phyloP scores from a whole-genome alignment of 1,140 invertebrate species.

The Dreissena rostriformis region DNA sequence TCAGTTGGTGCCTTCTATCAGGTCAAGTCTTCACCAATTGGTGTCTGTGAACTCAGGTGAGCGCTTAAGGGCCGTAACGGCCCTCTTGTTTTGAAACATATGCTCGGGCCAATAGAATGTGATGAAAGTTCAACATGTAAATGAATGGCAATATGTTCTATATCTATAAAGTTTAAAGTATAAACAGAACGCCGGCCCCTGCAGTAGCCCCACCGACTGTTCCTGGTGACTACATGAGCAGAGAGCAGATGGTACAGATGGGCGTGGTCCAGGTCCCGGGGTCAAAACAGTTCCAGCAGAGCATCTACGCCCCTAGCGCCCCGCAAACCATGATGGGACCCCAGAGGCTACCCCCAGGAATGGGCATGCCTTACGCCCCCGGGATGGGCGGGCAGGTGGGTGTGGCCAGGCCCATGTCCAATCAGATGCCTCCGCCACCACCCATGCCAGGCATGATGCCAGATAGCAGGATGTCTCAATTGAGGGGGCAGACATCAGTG shows the following conservation, averaged over 20 bases:
- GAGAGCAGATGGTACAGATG: constrained; percentile 22
- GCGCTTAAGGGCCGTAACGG: too few relatives aligned
- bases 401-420: constrained; percentile 87
- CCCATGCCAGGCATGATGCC: constrained; percentile 54
- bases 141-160: neutral
- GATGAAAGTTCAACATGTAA: too few relatives aligned
- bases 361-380: constrained; percentile 30
- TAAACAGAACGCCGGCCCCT: constrained; percentile 89
- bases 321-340: constrained; percentile 58
- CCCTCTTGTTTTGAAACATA: too few relatives aligned
- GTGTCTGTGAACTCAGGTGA: too few relatives aligned
- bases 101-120: too few relatives aligned
- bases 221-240: constrained; percentile 83
- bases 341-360: constrained; percentile 33
- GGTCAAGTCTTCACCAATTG: too few relatives aligned
- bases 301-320: constrained; percentile 26
- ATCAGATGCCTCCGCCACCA: constrained; percentile 44
- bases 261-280: neutral
- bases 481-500: constrained; percentile 59
- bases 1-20: constrained; percentile 79
- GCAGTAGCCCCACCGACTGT: constrained; percentile 95
- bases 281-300: constrained; percentile 1
- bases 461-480: constrained; percentile 54
- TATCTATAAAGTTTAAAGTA: neutral
- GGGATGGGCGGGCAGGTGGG: constrained; percentile 79